Conservation (phyloP, 2,113 vertebrate genomes). For the Brachirus orientalis region DNA sequence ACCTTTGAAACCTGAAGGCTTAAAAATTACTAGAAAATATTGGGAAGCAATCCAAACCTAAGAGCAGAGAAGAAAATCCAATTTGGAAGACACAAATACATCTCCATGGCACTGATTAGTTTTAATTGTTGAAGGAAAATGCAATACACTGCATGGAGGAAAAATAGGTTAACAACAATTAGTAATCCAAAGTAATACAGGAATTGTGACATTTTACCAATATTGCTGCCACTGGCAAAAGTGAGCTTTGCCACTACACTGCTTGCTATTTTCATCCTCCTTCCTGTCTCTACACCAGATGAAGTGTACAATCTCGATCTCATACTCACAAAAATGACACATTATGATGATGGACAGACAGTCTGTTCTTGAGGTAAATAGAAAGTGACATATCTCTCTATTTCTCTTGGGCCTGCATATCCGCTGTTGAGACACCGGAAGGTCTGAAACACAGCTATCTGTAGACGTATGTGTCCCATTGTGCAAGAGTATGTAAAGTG, state of each 20-base stretch:
- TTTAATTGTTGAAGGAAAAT: constrained; percentile 4
- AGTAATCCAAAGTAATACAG: neutral
- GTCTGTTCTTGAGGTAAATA: constrained; percentile 73
- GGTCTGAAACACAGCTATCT: constrained; percentile 44
- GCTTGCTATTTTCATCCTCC: constrained; percentile 14
- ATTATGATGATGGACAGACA: constrained; percentile 73
- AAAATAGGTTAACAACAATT: constrained; percentile 1
- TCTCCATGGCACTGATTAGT: neutral
- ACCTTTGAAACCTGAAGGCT: constrained; percentile 70
- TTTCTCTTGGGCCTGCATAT: constrained; percentile 71
- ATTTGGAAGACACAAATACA: constrained; percentile 27
- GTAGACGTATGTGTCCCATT: constrained; percentile 10
- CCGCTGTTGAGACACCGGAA: constrained; percentile 37
- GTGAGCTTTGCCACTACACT: constrained; percentile 1
- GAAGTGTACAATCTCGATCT: constrained; percentile 52
- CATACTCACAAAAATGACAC: constrained; percentile 46
- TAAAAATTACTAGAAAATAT: constrained; percentile 62
- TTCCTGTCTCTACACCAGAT: constrained; percentile 14
- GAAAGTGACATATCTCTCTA: constrained; percentile 80
- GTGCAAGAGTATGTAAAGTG: constrained; percentile 43
- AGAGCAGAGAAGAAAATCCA: constrained; percentile 7
- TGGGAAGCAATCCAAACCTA: constrained; percentile 52
- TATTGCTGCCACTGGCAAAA: neutral
- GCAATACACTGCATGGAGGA: neutral
- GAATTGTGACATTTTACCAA: neutral